A percentile compares a stretch with the other conserved stretches of the same genome.
phyloP scores from a whole-genome alignment of 2,888 invertebrate species.

The Drosophila quinaria region DNA sequence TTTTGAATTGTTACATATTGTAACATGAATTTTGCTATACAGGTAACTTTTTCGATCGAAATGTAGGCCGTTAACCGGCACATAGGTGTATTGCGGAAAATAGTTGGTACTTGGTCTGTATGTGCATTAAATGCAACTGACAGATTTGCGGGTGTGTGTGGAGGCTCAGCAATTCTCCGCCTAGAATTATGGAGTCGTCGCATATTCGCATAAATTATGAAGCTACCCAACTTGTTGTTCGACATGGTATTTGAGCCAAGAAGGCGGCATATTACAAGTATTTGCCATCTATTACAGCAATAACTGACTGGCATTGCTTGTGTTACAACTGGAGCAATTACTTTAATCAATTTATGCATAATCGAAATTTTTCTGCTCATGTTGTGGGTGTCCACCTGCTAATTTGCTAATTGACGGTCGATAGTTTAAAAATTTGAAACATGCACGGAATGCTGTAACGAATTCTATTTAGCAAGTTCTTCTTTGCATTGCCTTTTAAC shows the following conservation, averaged over 20 bases:
- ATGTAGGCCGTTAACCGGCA: too few species aligned
- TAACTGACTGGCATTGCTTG: constrained; percentile 22
- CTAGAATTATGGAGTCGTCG: constrained; percentile 41
- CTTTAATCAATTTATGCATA: constrained; percentile 60
- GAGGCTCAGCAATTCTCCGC: constrained; percentile 34
- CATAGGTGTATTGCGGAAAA: too few species aligned
- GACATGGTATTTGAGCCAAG: constrained; percentile 16
- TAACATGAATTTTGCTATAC: too few species aligned
- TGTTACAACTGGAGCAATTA: constrained; percentile 32
- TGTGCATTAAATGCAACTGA: constrained; percentile 18
- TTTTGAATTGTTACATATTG: too few species aligned
- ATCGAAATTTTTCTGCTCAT: constrained; percentile 27
- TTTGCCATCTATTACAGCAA: constrained; percentile 22
- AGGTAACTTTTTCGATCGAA: too few species aligned
- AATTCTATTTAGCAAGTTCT: not conserved
- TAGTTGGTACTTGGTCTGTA: too few species aligned
- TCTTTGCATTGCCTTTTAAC: constrained; percentile 12
- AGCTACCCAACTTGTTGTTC: constrained; percentile 24
- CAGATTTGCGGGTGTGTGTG: constrained; percentile 44
- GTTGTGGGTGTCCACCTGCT: constrained; percentile 60
- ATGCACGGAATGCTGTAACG: constrained; percentile 42
- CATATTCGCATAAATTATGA: constrained; percentile 73
- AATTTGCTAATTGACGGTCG: constrained; percentile 45
- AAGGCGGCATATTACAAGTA: constrained; percentile 20
- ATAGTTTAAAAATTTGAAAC: constrained; percentile 27